Evolutionary conservation across 1,140 invertebrate species (phyloP), one percentile per base, ranked within the genome.

Genomic region (Zaprionus lachaisei): DNA sequence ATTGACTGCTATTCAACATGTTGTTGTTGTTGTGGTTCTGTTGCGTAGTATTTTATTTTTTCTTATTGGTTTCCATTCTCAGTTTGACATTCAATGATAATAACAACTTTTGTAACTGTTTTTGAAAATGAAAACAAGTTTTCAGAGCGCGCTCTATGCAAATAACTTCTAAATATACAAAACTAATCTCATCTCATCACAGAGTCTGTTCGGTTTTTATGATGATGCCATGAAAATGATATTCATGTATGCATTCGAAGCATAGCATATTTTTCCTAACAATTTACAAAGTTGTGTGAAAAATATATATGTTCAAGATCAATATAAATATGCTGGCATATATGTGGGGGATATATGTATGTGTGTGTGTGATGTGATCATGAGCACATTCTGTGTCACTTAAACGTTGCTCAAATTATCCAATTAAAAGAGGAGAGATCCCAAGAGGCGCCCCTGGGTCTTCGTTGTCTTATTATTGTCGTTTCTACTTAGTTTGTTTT

Each of bases 281-380:
- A 87, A 89, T 87, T 87, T 71, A 61, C 65, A 89, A 56, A 64
- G 41, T 71, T 82, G 87, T 79, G 82, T 80, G 63, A 85, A 83
- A 20, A 72, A 68, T 60, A n/a, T 47, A 7, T 47, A n/a, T 47
- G 38, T 65, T 68, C 78, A 91, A 91, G 83, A 86, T 73, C 80
- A 44, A 44, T 44, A 44, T 7, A 47, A 17, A 47, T 38, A 38
- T 38, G 37, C 37, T 38, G 4, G 37, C 24, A 68, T 61, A 57
- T 73, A 38, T 67, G 24, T 26, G 24, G 56, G 4, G 31, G 3
- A 34, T 34, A 34, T 34, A 31, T 11, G 31, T 11, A 9, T 38
- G 3, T 47, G 0, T 44, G n/a, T 17, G n/a, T n/a, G 41, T 6
- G 41, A 9, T n/a, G 41, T 9, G 37, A 15, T 38, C 37, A 15